Conservation (phyloP, 2,888 invertebrate genomes). For the Chesias legatella region DNA sequence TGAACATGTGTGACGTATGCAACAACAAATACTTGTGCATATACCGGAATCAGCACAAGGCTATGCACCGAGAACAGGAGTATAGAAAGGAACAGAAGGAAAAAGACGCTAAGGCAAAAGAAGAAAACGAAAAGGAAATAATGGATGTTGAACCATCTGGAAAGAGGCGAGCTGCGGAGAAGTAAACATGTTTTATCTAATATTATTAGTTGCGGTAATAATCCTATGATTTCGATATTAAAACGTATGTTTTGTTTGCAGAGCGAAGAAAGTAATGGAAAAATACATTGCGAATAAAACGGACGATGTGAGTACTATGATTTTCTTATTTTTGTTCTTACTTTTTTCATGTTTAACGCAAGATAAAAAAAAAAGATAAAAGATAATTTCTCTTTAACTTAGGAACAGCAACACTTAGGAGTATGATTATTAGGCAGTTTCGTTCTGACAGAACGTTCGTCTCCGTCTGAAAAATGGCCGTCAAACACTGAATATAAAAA, state of each 20-base stretch:
- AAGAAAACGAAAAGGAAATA: conserved; percentile 28
- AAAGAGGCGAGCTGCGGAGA: conserved; percentile 56
- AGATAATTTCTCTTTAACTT: too few species aligned
- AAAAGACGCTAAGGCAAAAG: conserved; percentile 18
- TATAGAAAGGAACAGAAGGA: conserved; percentile 24
- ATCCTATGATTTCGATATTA: background rate
- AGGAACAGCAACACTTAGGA: too few species aligned
- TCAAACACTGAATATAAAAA: too few species aligned
- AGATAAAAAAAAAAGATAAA: too few species aligned
- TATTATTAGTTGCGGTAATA: background rate
- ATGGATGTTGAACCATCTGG: conserved; percentile 23
- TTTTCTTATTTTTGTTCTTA: background rate
- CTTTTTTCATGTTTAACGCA: background rate
- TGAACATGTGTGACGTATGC: conserved; percentile 78
- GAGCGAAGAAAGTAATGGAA: conserved; percentile 57
- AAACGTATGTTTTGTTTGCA: conserved; percentile 37
- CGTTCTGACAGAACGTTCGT: too few species aligned
- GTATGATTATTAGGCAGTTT: too few species aligned
- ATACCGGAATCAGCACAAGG: conserved; percentile 81
- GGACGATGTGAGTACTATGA: conserved; percentile 37
- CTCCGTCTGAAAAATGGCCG: too few species aligned
- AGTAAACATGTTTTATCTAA: conserved; percentile 34
- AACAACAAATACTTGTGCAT: conserved; percentile 68
- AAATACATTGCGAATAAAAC: conserved; percentile 36
- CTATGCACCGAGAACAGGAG: conserved; percentile 59